Evolutionary conservation across 2,113 vertebrate species (phyloP).

Genomic region (Colossoma macropomum): DNA sequence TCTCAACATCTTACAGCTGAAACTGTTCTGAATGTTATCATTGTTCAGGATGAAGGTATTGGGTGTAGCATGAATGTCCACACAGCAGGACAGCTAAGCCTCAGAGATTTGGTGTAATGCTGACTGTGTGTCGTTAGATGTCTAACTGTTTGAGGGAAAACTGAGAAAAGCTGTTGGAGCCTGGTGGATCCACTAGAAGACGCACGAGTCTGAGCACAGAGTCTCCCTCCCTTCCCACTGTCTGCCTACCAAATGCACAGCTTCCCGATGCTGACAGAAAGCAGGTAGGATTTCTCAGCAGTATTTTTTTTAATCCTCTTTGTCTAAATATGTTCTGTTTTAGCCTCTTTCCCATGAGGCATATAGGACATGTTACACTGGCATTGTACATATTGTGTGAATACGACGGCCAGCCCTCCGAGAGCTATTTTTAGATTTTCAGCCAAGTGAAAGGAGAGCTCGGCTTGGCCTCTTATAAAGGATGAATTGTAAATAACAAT

Average conservation of each 20-base stretch:
- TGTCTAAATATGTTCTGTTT: neutral
- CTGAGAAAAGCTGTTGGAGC: neutral
- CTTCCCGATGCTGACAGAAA: constrained; percentile 61
- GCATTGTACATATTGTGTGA: neutral
- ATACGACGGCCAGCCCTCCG: neutral
- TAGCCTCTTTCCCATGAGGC: neutral
- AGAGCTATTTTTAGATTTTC: constrained; percentile 40
- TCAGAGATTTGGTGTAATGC: neutral
- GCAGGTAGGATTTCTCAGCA: constrained; percentile 53
- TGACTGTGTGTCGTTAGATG: neutral
- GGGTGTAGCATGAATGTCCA: neutral
- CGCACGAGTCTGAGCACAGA: neutral
- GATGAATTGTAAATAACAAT: neutral
- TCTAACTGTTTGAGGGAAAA: neutral
- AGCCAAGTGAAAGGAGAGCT: constrained; percentile 8
- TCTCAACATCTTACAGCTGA: neutral
- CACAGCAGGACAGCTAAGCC: neutral
- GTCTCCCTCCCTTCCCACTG: neutral
- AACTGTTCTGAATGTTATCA: neutral
- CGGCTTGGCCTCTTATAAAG: neutral
- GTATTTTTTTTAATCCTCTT: neutral
- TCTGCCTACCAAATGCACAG: constrained; percentile 43
- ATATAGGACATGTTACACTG: neutral
- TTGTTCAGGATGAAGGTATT: too few relatives aligned
- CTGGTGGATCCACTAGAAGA: neutral